A percentile compares a stretch with the other conserved stretches of the same genome.
Conservation (phyloP, 2,888 invertebrate species). For the Lasius fuliginosus region DNA sequence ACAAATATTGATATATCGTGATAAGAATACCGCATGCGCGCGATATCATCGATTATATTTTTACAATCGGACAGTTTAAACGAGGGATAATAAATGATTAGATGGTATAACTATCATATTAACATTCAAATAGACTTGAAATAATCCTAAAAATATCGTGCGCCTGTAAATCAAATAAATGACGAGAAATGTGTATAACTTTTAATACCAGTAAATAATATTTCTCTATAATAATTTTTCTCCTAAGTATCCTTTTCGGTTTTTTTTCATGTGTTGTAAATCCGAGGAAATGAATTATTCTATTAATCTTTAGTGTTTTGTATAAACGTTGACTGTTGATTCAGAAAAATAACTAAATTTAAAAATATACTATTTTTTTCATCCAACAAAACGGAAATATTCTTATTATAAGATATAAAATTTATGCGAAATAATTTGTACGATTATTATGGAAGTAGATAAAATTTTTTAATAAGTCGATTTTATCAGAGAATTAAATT, state of each 20-base stretch:
- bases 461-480: not conserved
- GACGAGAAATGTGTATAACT: too few species aligned
- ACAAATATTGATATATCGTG: conserved; percentile 42
- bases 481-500: not conserved
- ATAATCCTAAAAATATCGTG: not conserved
- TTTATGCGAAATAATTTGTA: not conserved
- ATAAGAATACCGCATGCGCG: not conserved
- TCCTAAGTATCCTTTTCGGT: too few species aligned
- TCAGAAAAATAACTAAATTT: not conserved
- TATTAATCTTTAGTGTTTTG: not conserved
- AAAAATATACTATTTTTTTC: not conserved
- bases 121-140: not conserved
- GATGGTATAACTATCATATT: not conserved
- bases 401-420: not conserved
- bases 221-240: too few species aligned
- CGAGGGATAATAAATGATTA: not conserved
- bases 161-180: not conserved
- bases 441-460: not conserved
- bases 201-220: too few species aligned
- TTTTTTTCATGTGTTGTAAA: too few species aligned
- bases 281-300: not conserved
- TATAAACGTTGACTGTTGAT: not conserved
- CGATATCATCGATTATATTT: not conserved
- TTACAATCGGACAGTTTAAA: not conserved
- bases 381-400: not conserved